These are phyloP conservation scores for Ephestia elutella DNA, from an alignment of 1,140 invertebrate species.

Conservation along the genomic window DNA sequence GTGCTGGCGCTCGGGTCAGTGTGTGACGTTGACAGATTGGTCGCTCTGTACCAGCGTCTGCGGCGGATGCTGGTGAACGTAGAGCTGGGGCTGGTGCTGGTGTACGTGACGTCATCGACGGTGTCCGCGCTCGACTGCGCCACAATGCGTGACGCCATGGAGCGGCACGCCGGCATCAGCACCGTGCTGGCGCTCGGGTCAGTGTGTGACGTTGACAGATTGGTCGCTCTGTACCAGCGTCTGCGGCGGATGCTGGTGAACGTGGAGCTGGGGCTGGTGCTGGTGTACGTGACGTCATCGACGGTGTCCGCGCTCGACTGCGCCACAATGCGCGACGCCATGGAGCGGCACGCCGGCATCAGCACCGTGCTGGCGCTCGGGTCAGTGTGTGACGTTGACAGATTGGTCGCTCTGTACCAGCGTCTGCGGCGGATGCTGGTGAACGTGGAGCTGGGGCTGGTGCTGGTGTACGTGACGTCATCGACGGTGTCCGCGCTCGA, in stretches of 20 bases:
- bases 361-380: constrained; percentile 36
- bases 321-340: constrained; percentile 36
- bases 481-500: constrained; percentile 35
- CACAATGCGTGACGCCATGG: constrained; percentile 42
- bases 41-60: constrained; percentile 36
- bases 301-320: constrained; percentile 38
- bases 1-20: constrained; percentile 44
- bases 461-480: constrained; percentile 37
- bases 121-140: constrained; percentile 38
- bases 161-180: constrained; percentile 27
- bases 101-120: constrained; percentile 35
- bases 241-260: constrained; percentile 34
- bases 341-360: constrained; percentile 35
- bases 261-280: constrained; percentile 34
- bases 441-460: constrained; percentile 33
- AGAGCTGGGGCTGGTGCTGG: constrained; percentile 33
- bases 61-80: constrained; percentile 31
- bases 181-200: constrained; percentile 44
- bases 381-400: constrained; percentile 23
- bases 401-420: constrained; percentile 27
- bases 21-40: constrained; percentile 12
- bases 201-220: not conserved
- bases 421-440: constrained; percentile 38
- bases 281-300: constrained; percentile 35
- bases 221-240: constrained; percentile 33